A percentile compares a stretch with the other conserved stretches of the same genome.
Evolutionary conservation across 2,113 vertebrate genomes (phyloP).

Genomic region (Colaptes auratus): DNA sequence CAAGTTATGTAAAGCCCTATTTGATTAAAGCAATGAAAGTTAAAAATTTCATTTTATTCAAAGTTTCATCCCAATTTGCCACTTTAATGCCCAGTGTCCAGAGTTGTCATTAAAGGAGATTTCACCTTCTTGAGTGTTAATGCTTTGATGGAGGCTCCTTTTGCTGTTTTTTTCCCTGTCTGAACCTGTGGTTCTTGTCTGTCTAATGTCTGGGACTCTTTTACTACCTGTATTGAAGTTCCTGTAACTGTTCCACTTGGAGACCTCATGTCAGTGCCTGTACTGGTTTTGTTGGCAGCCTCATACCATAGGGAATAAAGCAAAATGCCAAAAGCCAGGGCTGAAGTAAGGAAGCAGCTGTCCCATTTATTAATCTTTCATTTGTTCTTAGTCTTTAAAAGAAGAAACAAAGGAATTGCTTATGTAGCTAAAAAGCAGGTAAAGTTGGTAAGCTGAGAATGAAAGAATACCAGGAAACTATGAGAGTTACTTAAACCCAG

Average conservation of each 20-base stretch:
- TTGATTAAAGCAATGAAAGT: neutral
- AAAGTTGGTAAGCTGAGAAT: neutral
- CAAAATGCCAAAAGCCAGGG: neutral
- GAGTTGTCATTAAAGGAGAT: neutral
- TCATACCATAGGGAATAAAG: neutral
- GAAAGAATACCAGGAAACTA: neutral
- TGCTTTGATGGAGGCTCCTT: neutral
- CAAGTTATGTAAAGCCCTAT: neutral
- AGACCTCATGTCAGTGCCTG: constrained; percentile 1
- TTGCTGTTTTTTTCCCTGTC: neutral
- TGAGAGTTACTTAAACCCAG: neutral
- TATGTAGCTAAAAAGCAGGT: neutral
- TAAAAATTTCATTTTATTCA: neutral
- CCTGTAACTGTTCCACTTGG: constrained; percentile 28
- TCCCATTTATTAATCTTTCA: constrained; percentile 16
- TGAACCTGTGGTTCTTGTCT: constrained; percentile 10
- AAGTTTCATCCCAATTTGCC: neutral
- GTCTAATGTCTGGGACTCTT: neutral
- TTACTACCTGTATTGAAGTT: constrained; percentile 4
- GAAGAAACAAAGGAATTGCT: neutral
- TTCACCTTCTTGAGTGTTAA: constrained; percentile 12
- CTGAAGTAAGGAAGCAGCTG: constrained; percentile 30
- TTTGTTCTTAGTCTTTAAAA: neutral
- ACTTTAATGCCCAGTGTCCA: neutral
- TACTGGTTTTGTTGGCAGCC: constrained; percentile 27